Evolutionary conservation across 2,888 invertebrate species (phyloP).

Genomic region (Cosmia trapezina): DNA sequence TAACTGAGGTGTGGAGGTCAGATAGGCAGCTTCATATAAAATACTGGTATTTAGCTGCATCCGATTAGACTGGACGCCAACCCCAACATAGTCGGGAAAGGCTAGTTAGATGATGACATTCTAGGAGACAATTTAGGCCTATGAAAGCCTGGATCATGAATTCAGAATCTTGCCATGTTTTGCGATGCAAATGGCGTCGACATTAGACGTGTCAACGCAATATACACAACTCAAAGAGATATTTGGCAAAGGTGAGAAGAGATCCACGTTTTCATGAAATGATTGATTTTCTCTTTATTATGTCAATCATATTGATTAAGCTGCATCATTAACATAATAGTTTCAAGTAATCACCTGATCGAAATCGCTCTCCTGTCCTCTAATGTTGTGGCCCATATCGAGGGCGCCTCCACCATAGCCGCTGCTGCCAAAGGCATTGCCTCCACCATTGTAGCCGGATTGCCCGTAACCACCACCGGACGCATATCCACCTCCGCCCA

Average conservation of each 20-base stretch:
- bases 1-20: not conserved
- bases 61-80: not conserved
- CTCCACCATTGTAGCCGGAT: conserved; percentile 22
- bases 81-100: not conserved
- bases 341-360: conserved; percentile 32
- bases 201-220: not conserved
- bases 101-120: not conserved
- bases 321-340: not conserved
- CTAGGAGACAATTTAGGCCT: not conserved
- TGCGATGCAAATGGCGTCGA: not conserved
- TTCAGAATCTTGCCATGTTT: not conserved
- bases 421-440: conserved; percentile 11
- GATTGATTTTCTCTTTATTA: not conserved
- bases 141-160: not conserved
- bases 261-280: not conserved
- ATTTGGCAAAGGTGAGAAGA: not conserved
- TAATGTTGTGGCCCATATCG: conserved; percentile 14
- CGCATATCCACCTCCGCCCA: conserved; percentile 29
- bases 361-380: conserved; percentile 46
- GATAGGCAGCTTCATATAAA: not conserved
- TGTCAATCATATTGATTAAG: not conserved
- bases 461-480: conserved; percentile 44
- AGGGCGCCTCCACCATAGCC: conserved; percentile 39
- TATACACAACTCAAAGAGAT: not conserved
- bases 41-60: not conserved